phyloP scores from a whole-genome alignment of 2,797 vertebrate species.

The Scyliorhinus canicula region DNA sequence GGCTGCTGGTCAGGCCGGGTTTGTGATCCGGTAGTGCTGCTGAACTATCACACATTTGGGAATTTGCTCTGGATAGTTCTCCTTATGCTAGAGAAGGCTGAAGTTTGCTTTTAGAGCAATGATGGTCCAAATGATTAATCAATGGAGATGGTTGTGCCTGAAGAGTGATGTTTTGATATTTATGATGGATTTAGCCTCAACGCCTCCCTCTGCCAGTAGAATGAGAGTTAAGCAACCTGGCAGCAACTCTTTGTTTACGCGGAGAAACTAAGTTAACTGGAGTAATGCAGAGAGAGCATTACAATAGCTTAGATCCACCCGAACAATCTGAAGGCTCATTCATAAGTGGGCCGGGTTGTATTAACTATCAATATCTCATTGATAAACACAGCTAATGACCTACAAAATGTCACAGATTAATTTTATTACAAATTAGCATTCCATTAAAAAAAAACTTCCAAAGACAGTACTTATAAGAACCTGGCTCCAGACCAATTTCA shows the following conservation, averaged over 20 bases:
- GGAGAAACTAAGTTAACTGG: background rate
- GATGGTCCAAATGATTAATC: background rate
- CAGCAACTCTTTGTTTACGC: background rate
- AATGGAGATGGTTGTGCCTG: background rate
- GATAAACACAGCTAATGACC: background rate
- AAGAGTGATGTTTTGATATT: background rate
- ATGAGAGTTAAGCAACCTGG: background rate
- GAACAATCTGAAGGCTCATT: background rate
- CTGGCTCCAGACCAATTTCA: background rate
- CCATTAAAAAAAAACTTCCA: background rate
- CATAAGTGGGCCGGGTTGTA: too few relatives aligned
- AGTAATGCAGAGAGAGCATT: background rate
- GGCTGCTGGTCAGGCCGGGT: background rate
- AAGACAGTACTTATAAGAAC: background rate
- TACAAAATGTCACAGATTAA: background rate
- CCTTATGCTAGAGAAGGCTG: background rate
- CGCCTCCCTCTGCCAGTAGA: background rate
- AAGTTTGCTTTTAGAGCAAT: background rate
- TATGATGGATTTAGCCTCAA: background rate
- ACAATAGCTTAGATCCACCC: background rate
- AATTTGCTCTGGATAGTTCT: background rate
- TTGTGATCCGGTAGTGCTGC: background rate
- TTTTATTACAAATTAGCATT: conserved; percentile 19
- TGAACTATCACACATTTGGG: background rate
- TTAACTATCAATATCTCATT: background rate